Conservation (phyloP, 1,140 invertebrate genomes). For the Ylistrum balloti region DNA sequence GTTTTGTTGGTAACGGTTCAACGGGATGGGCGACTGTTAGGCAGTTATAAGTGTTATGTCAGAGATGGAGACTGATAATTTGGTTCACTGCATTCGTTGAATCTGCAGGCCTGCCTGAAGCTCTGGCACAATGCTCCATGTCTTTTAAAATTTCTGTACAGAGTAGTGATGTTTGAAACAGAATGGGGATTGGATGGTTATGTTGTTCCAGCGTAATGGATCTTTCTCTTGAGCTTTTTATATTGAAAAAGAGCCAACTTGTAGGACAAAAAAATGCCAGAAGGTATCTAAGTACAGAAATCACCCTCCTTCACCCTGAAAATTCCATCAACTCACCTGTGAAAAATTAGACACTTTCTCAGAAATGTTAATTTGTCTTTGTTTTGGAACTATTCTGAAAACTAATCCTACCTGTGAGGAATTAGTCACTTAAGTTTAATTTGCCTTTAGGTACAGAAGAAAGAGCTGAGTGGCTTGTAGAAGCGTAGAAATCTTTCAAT, state of each 20-base stretch:
- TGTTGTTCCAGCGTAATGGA: neutral
- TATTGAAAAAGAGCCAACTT: too few relatives aligned
- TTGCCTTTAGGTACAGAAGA: neutral
- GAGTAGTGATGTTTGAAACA: neutral
- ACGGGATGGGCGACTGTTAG: neutral
- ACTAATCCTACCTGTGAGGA: neutral
- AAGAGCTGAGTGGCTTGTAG: neutral
- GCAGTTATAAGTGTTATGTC: neutral
- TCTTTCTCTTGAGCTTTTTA: neutral
- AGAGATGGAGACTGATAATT: neutral
- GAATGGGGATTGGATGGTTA: neutral
- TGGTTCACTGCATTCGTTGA: neutral
- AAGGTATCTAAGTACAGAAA: neutral
- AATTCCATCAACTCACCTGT: neutral
- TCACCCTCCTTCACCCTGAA: neutral
- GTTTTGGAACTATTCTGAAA: neutral
- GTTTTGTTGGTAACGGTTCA: neutral
- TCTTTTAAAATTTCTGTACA: neutral
- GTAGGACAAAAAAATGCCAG: too few relatives aligned
- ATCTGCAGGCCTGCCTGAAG: neutral
- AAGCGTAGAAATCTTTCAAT: neutral
- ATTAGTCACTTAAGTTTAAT: conserved; percentile 12
- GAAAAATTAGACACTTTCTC: conserved; percentile 12
- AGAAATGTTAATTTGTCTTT: neutral
- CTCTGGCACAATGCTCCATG: neutral